phyloP scores from a whole-genome alignment of 2,113 vertebrate genomes.

The Hyperopisus bebe region DNA sequence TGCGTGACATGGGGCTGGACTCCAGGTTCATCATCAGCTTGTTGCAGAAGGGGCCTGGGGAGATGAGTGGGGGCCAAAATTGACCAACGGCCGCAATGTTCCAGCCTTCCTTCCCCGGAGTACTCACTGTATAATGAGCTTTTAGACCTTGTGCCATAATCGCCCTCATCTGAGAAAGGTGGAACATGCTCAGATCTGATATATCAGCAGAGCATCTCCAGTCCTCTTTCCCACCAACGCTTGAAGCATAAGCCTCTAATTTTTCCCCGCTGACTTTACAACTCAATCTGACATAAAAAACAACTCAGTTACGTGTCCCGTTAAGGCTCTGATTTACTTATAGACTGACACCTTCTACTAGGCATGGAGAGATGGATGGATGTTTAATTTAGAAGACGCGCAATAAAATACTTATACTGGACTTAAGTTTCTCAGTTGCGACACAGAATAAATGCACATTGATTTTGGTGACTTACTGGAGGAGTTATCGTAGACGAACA shows the following conservation, averaged over 20 bases:
- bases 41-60: constrained; percentile 83
- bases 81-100: neutral
- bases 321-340: neutral
- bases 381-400: neutral
- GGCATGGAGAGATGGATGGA: neutral
- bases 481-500: constrained; percentile 60
- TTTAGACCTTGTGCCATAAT: neutral
- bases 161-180: neutral
- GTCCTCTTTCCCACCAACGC: neutral
- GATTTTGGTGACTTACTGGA: constrained; percentile 50
- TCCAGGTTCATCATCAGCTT: constrained; percentile 85
- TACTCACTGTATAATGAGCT: neutral
- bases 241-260: neutral
- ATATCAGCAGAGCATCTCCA: neutral
- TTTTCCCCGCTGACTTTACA: neutral
- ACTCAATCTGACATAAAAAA: neutral
- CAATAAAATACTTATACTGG: neutral
- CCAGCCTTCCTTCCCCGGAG: neutral
- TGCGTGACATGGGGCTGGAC: constrained; percentile 83
- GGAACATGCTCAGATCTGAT: neutral
- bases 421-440: neutral
- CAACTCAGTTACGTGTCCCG: neutral
- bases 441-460: neutral
- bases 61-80: neutral
- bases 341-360: neutral